phyloP scores from a whole-genome alignment of 1,140 invertebrate genomes.

The Aphidius ervi region DNA sequence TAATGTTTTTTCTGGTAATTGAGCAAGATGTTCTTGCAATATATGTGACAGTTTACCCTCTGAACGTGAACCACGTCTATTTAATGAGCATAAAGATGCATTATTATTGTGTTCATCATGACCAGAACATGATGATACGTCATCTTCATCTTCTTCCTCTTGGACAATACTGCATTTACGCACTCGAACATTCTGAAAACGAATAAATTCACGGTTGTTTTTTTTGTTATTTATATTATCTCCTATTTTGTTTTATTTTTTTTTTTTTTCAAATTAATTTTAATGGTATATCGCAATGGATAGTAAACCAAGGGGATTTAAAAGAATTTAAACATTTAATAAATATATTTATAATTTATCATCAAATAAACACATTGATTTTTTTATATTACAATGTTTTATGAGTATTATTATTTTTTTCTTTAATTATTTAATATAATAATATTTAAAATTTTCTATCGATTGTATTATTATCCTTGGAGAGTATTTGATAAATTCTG shows the following conservation, averaged over 20 bases:
- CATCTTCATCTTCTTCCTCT: conserved; percentile 73
- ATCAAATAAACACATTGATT: neutral
- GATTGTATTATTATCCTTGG: too few relatives aligned
- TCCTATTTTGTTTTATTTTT: neutral
- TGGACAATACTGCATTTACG: conserved; percentile 85
- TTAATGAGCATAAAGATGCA: conserved; percentile 47
- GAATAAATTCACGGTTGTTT: conserved; percentile 25
- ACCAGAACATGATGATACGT: conserved; percentile 55
- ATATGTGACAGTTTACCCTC: conserved; percentile 58
- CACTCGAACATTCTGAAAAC: conserved; percentile 54
- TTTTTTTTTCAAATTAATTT: neutral
- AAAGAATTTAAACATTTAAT: too few relatives aligned
- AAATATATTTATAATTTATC: too few relatives aligned
- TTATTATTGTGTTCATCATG: conserved; percentile 53
- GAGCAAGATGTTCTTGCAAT: conserved; percentile 37
- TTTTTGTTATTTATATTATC: conserved; percentile 12
- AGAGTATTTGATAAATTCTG: conserved; percentile 4
- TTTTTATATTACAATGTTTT: neutral
- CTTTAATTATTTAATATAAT: too few relatives aligned
- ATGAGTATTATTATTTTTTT: neutral
- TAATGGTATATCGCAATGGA: neutral
- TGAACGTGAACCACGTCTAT: conserved; percentile 58
- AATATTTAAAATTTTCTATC: too few relatives aligned
- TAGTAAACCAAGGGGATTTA: too few relatives aligned
- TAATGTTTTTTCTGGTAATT: conserved; percentile 23